Conservation (phyloP, 2,113 vertebrate genomes). For the Osmerus eperlanus region DNA sequence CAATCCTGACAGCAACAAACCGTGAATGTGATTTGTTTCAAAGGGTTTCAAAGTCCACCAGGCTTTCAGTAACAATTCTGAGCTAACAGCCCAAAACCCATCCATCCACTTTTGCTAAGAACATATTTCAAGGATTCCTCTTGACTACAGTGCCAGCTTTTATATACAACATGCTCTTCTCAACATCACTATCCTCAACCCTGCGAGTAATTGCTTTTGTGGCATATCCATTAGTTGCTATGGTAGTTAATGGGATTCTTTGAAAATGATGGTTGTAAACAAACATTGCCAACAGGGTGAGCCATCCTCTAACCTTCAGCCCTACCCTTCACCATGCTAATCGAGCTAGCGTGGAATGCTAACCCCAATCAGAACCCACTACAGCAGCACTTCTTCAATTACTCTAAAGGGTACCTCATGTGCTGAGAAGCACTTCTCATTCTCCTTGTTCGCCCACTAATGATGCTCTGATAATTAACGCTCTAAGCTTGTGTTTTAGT, state of each 20-base stretch:
- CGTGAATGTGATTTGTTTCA: too few species aligned
- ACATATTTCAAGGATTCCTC: constrained; percentile 3
- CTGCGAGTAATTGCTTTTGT: constrained; percentile 25
- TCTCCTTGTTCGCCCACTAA: constrained; percentile 37
- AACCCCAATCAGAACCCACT: constrained; percentile 25
- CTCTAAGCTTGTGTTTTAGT: neutral
- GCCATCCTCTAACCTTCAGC: constrained; percentile 7
- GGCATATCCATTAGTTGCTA: constrained; percentile 44
- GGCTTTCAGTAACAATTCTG: neutral
- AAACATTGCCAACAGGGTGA: constrained; percentile 23
- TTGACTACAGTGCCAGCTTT: neutral
- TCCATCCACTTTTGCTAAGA: neutral
- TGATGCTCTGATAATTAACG: constrained; percentile 33
- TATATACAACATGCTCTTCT: neutral
- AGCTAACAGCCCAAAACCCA: neutral
- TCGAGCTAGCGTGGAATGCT: constrained; percentile 11
- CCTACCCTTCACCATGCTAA: constrained; percentile 23
- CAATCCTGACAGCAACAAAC: neutral
- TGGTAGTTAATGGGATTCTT: constrained; percentile 46
- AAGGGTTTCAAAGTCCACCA: neutral
- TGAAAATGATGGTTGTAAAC: constrained; percentile 23
- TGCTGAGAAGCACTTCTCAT: constrained; percentile 39
- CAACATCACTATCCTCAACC: neutral
- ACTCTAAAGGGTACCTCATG: constrained; percentile 30
- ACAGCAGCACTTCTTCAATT: constrained; percentile 37